Conservation (phyloP, 2,888 invertebrate genomes). For the Coecobrya sp. region DNA sequence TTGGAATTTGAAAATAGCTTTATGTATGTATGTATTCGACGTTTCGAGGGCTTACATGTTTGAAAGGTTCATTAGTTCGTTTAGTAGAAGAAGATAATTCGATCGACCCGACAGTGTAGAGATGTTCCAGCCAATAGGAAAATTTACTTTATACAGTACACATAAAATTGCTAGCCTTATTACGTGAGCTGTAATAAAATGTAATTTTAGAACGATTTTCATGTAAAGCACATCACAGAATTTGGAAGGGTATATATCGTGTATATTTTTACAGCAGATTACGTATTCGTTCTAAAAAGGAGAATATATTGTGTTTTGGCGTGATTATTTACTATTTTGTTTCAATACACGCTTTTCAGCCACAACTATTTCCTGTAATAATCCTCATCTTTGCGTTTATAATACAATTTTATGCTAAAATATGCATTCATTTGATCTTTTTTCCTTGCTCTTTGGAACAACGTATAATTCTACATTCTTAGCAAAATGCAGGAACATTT, state of each 20-base stretch:
- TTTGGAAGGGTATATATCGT: not conserved
- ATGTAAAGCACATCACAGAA: not conserved
- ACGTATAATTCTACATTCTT: not conserved
- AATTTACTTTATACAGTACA: not conserved
- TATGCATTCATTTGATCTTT: conserved; percentile 65
- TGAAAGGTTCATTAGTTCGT: not conserved
- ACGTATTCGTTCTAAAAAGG: too few species aligned
- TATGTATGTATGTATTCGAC: not conserved
- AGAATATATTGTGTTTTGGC: too few species aligned
- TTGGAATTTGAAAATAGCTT: not conserved
- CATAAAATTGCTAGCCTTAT: not conserved
- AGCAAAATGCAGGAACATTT: not conserved
- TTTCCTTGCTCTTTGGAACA: conserved; percentile 25
- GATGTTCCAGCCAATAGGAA: not conserved
- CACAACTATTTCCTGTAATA: not conserved
- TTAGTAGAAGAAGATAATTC: conserved; percentile 28
- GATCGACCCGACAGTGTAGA: not conserved
- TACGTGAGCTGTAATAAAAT: conserved; percentile 26
- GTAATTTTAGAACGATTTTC: not conserved
- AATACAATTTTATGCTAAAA: conserved; percentile 73
- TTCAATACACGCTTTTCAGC: not conserved
- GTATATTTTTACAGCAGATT: too few species aligned
- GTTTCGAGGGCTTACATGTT: not conserved
- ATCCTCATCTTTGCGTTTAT: not conserved
- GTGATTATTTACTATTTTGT: not conserved